A percentile compares a stretch with the other conserved stretches of the same genome.
These are phyloP conservation scores for Tenodera sinensis DNA, from an alignment of 2,888 invertebrate species.

Conservation along the genomic window DNA sequence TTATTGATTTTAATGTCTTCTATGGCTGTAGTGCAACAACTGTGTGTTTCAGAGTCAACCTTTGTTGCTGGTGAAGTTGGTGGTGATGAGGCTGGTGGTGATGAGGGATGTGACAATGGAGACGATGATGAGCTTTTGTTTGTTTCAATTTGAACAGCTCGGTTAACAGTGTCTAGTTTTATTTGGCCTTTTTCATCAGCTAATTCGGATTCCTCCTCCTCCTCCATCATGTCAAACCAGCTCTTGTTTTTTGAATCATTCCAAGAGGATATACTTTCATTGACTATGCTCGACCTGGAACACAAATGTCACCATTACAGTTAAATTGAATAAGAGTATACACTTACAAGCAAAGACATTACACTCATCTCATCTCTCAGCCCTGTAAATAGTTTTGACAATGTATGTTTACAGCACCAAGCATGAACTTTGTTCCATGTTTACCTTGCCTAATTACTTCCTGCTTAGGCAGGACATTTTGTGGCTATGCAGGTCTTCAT, in stretches of 20 bases:
- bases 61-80: neutral
- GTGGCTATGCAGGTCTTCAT: too few species aligned
- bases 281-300: neutral
- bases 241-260: constrained; percentile 7
- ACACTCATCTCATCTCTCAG: too few species aligned
- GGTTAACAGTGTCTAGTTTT: neutral
- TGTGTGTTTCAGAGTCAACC: neutral
- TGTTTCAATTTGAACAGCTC: neutral
- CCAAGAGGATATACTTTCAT: neutral
- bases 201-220: constrained; percentile 14
- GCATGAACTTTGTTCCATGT: too few species aligned
- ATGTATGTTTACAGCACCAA: too few species aligned
- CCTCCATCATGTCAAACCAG: constrained; percentile 21
- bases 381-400: too few species aligned
- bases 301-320: neutral
- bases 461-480: too few species aligned
- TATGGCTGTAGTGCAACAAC: neutral
- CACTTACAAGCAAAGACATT: too few species aligned
- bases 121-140: neutral
- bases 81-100: neutral
- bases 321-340: too few species aligned
- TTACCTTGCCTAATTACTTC: too few species aligned
- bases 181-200: neutral
- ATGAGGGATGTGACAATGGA: neutral
- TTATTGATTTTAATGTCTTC: neutral